These are phyloP conservation scores for Epinotia ramella DNA, from an alignment of 2,888 invertebrate species.

Conservation along the genomic window DNA sequence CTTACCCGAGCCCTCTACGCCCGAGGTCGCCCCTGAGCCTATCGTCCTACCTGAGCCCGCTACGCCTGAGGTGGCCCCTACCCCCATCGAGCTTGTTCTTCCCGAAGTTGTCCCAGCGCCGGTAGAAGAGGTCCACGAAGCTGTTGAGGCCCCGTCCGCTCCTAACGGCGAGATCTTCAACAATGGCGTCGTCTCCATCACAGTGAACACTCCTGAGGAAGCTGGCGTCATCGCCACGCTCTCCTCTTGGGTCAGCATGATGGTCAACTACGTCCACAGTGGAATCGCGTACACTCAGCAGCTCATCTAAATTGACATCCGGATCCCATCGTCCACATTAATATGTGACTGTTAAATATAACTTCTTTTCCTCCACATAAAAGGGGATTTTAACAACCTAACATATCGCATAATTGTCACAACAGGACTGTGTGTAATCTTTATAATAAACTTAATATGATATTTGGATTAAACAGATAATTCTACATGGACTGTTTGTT, in stretches of 20 bases:
- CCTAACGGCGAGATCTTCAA: constrained; percentile 67
- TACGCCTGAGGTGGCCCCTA: constrained; percentile 47
- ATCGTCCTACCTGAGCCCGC: constrained; percentile 45
- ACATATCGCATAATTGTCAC: not conserved
- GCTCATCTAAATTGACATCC: constrained; percentile 59
- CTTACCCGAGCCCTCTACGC: constrained; percentile 42
- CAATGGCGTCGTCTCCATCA: constrained; percentile 67
- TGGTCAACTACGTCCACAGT: constrained; percentile 69
- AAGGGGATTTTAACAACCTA: not conserved
- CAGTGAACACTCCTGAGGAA: constrained; percentile 63
- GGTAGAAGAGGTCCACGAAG: constrained; percentile 41
- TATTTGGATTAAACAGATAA: too few relatives aligned
- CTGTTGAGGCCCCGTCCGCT: constrained; percentile 46
- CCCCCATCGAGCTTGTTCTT: constrained; percentile 45
- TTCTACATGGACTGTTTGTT: too few relatives aligned
- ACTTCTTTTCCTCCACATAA: not conserved
- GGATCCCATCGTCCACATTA: not conserved
- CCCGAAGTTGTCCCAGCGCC: constrained; percentile 43
- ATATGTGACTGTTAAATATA: not conserved
- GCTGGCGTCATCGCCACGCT: constrained; percentile 62
- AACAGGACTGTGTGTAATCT: not conserved
- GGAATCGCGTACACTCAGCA: constrained; percentile 63
- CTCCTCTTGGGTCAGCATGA: constrained; percentile 69
- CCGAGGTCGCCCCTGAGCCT: constrained; percentile 46
- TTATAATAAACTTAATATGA: not conserved